Conservation (phyloP, 2,888 invertebrate genomes). For the Agonopterix alstromeriana region DNA sequence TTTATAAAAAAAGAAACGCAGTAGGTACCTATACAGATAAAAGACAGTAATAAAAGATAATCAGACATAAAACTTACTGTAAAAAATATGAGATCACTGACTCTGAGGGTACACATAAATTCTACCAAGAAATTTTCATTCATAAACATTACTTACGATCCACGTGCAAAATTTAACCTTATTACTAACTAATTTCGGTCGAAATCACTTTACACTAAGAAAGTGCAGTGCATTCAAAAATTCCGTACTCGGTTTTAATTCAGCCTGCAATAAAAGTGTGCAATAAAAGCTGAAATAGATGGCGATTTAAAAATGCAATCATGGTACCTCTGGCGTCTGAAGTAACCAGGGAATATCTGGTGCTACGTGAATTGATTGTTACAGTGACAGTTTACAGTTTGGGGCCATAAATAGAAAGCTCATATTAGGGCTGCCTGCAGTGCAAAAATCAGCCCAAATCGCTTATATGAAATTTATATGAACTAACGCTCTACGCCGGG, state of each 20-base stretch:
- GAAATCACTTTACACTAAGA: neutral
- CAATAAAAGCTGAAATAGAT: slow-evolving; percentile 31
- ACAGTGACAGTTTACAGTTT: no score
- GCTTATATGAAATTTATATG: no score
- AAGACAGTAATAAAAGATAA: no score
- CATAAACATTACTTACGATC: neutral
- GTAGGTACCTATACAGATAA: neutral
- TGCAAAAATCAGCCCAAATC: no score
- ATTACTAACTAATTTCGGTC: neutral
- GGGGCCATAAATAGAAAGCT: no score
- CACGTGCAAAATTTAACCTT: slow-evolving; percentile 1
- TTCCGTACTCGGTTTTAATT: slow-evolving; percentile 23
- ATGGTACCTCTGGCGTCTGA: slow-evolving; percentile 17
- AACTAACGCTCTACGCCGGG: no score
- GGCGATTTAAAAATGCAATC: slow-evolving; percentile 30
- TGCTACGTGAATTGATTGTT: no score
- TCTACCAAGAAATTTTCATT: slow-evolving; percentile 2
- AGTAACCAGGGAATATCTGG: slow-evolving; percentile 1
- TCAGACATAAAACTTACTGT: no score
- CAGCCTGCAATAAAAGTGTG: slow-evolving; percentile 31
- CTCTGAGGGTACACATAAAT: neutral
- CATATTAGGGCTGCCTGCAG: no score
- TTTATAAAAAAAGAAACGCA: neutral
- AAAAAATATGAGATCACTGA: no score
- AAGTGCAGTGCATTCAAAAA: slow-evolving; percentile 7